Base-by-base conservation (phyloP, 1,140 invertebrate species). In the Calliopsis andreniformis region DNA sequence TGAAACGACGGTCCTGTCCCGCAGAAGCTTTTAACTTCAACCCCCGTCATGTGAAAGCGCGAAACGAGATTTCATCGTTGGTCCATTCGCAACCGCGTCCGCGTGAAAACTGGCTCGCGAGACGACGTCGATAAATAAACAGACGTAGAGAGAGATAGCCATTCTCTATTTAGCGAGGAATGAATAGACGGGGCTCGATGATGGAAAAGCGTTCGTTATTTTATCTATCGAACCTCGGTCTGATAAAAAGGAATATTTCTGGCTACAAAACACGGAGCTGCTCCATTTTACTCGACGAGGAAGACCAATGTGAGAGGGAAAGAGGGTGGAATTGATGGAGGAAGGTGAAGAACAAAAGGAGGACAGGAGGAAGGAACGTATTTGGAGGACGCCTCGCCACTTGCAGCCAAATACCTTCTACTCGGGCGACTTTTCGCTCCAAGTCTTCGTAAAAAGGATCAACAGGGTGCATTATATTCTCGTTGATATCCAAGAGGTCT, bases 21-120 rank as follows among this genome's bases (percentile, higher is more conserved):
- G 56, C 47, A 25, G 49, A 35, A 35, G 85, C 84, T 81, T 84
- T 82, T 79, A 83, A 79, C 84, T 70, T 35, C 53, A 35, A 55
- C 53, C n/a, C 28, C 51, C 77, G 53, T 62, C 35, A 55, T 47
- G 62, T 32, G 68, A 67, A 79, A 87, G 47, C 79, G 49, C 58
- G 70, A 80, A 85, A 73, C 76, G 80, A 83, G 67, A 64, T 73
- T 73, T 43, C 70, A 66, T 66, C 70, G 70, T 55, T 62, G 8
- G 7, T 35, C 14, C 45, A 30, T 18, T 39, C 35, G n/a, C n/a
- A n/a, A n/a, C n/a, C 20, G 42, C 5, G 16, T 28, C 28, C 3
- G 20, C 32, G 45, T 14, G 71, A 62, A 39, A 71, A 51, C 35
- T 30, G 20, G 32, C 20, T 2, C 39, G 18, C 59, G 7, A 23